phyloP scores from a whole-genome alignment of 2,113 vertebrate genomes.

The Crypturellus undulatus region DNA sequence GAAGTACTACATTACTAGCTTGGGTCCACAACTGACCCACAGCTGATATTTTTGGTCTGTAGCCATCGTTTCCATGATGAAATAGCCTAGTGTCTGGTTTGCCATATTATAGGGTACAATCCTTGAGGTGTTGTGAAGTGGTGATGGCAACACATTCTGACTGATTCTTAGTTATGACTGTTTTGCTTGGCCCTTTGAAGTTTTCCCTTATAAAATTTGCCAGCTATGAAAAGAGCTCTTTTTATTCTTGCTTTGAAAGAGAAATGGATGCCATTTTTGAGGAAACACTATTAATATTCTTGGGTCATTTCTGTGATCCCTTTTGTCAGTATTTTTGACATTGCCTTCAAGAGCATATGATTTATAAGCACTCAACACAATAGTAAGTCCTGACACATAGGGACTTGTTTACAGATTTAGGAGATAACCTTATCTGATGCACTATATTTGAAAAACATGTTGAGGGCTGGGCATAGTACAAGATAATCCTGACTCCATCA shows the following conservation, averaged over 20 bases:
- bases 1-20: not conserved
- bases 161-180: not conserved
- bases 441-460: not conserved
- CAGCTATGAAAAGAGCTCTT: slow-evolving; percentile 13
- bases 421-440: not conserved
- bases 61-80: not conserved
- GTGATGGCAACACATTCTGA: not conserved
- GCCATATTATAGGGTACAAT: not conserved
- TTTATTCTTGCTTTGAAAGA: slow-evolving; percentile 28
- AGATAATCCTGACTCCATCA: not conserved
- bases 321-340: not conserved
- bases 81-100: not conserved
- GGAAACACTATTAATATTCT: slow-evolving; percentile 12
- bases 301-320: not conserved
- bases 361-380: not conserved
- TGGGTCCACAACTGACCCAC: not conserved
- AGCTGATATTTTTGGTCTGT: not conserved
- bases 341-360: slow-evolving; percentile 9
- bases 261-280: slow-evolving; percentile 4
- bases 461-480: not conserved
- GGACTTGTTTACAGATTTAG: slow-evolving; percentile 11
- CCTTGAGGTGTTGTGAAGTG: not conserved
- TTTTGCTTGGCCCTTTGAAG: not conserved
- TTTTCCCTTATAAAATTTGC: not conserved
- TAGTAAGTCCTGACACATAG: not conserved